Evolutionary conservation across 2,797 vertebrate genomes (phyloP), one percentile per base, ranked within the genome.

Genomic region (Craterocephalus amniculus): DNA sequence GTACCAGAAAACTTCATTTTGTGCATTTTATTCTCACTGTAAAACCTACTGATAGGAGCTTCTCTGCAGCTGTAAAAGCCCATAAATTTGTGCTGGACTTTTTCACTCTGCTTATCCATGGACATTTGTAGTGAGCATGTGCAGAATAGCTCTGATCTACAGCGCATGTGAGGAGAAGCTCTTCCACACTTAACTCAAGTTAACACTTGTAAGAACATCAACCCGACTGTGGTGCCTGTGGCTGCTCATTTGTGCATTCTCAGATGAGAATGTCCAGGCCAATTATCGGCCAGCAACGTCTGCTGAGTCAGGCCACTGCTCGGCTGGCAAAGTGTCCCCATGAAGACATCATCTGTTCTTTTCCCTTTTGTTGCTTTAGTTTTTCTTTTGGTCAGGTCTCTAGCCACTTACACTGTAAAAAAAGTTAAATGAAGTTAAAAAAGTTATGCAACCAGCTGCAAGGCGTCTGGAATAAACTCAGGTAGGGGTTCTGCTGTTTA

Each of bases 231-330:
- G 24, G 38, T 55, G 65, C 64, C n/a, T 26, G 54, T 48, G 34
- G 54, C 49, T 34, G 64, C 24, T 67, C 52, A 9, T 66, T n/a
- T 45, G 52, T 56, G 63, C 52, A 55, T 62, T 51, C 49, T 24
- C 29, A 27, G 27, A 56, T 31, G 18, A 62, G 24, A 12, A 7
- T 54, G 34, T 22, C 45, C 34, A 24, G 67, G 48, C 58, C 52
- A 35, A 61, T 70, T 54, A 57, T 52, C 52, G 6, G 34, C 52
- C 56, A 54, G 31, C 55, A 55, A 49, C 59, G 49, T 63, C 51
- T 7, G 10, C 51, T 70, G 68, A 70, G 51, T 63, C 68, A 70
- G 59, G 57, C 10, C 59, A 20, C 59, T 57, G 59, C 68, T 22
- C 14, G 60, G 59, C 59, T 63, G 52, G 2, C 32, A 12, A 7